These are phyloP conservation scores for Halictus rubicundus DNA, from an alignment of 1,140 invertebrate species.

Conservation along the genomic window DNA sequence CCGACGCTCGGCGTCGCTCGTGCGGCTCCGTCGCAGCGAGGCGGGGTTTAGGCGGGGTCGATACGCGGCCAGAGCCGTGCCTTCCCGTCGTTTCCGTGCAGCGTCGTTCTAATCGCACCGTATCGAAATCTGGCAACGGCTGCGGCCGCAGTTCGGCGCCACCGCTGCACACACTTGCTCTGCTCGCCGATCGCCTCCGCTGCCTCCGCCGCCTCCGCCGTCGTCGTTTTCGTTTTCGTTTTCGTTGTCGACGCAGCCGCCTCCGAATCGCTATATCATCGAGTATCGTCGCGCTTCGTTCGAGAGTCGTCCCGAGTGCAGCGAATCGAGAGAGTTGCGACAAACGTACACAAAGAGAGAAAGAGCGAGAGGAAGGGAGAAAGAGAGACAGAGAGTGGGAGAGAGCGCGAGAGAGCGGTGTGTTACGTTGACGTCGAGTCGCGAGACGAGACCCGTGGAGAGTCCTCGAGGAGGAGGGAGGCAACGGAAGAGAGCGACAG, in stretches of 20 bases:
- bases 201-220: neutral
- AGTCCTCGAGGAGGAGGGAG: constrained; percentile 19
- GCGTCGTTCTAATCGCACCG: constrained; percentile 66
- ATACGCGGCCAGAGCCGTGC: constrained; percentile 68
- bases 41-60: constrained; percentile 80
- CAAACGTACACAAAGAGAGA: no score
- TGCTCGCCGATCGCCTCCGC: neutral
- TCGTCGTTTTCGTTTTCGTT: constrained; percentile 8
- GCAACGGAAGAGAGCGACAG: neutral
- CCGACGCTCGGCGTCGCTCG: constrained; percentile 61
- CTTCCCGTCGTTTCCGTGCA: constrained; percentile 69
- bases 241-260: constrained; percentile 15
- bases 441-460: constrained; percentile 34
- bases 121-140: constrained; percentile 57
- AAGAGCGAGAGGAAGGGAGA: no score
- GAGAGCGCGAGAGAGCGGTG: constrained; percentile 14
- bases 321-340: constrained; percentile 27
- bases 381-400: no score
- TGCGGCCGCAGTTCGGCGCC: constrained; percentile 49
- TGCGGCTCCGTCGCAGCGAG: constrained; percentile 65
- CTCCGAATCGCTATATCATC: neutral
- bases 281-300: constrained; percentile 5
- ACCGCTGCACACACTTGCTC: constrained; percentile 27
- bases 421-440: constrained; percentile 52
- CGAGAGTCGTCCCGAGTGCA: constrained; percentile 37